Conservation (phyloP, 2,888 invertebrate genomes). For the Microchrysa polita region DNA sequence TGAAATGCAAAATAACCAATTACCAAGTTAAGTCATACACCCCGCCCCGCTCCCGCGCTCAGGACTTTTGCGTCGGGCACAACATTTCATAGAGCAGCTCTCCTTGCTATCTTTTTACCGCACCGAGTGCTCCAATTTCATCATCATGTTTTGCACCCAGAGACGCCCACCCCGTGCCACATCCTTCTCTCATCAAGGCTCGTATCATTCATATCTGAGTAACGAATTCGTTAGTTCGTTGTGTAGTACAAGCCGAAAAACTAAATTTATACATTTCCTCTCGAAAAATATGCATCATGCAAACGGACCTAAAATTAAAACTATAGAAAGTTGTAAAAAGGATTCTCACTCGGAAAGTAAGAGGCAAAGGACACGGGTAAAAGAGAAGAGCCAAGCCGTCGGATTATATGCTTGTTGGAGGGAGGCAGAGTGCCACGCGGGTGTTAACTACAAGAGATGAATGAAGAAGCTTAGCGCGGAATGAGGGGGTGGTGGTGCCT, state of each 20-base stretch:
- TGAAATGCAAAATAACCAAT: constrained; percentile 44
- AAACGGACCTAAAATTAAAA: not conserved
- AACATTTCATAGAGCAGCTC: too few species aligned
- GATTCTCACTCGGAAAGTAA: too few species aligned
- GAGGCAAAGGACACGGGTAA: too few species aligned
- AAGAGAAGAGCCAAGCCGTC: not conserved
- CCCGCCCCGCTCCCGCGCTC: too few species aligned
- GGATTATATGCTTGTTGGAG: not conserved
- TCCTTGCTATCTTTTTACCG: not conserved
- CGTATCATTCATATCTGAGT: constrained; percentile 27
- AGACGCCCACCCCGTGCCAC: too few species aligned
- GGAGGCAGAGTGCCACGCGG: too few species aligned
- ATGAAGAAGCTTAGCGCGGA: too few species aligned
- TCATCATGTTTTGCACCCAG: not conserved
- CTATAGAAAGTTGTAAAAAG: not conserved
- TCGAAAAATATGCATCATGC: constrained; percentile 4
- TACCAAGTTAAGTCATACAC: constrained; percentile 31
- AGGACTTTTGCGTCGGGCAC: too few species aligned
- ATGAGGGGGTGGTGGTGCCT: not conserved
- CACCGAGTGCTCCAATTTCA: not conserved
- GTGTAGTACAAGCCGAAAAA: constrained; percentile 13
- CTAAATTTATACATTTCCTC: constrained; percentile 35
- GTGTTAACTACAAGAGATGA: too few species aligned
- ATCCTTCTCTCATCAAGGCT: not conserved
- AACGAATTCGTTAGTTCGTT: constrained; percentile 2